phyloP scores from a whole-genome alignment of 1,140 invertebrate genomes.

The Ceratitis capitata region DNA sequence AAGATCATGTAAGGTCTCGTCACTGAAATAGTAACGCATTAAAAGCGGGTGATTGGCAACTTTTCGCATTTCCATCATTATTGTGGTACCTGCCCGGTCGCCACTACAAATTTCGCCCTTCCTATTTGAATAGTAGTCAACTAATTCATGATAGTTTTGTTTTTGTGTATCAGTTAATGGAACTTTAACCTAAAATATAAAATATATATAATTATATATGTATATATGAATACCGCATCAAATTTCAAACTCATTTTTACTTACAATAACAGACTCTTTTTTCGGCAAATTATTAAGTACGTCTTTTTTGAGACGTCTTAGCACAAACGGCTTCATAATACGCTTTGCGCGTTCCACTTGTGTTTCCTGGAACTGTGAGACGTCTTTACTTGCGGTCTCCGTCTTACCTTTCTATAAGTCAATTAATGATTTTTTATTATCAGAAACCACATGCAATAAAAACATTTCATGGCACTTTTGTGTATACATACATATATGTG shows the following conservation, averaged over 20 bases:
- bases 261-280: slow-evolving; percentile 78
- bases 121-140: slow-evolving; percentile 77
- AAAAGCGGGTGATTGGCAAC: slow-evolving; percentile 90
- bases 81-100: slow-evolving; percentile 75
- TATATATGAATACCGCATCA: not conserved
- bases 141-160: slow-evolving; percentile 77
- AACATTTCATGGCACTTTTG: not conserved
- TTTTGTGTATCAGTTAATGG: slow-evolving; percentile 77
- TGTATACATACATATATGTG: not conserved
- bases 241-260: slow-evolving; percentile 38
- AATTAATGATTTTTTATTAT: not conserved
- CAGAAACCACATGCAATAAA: not conserved
- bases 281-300: slow-evolving; percentile 84
- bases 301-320: slow-evolving; percentile 87
- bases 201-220: not conserved
- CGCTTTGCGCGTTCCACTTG: slow-evolving; percentile 91
- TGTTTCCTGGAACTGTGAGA: slow-evolving; percentile 84
- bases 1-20: slow-evolving; percentile 76
- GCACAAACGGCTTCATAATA: slow-evolving; percentile 96
- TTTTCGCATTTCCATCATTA: slow-evolving; percentile 90
- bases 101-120: slow-evolving; percentile 70
- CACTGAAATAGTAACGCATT: slow-evolving; percentile 81
- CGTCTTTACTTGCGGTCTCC: slow-evolving; percentile 68
- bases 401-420: slow-evolving; percentile 59
- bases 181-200: slow-evolving; percentile 64